Percentiles rank a stretch among this genome's conserved stretches.
phyloP scores from a whole-genome alignment of 2,113 vertebrate genomes.

The Amphilophus citrinellus region DNA sequence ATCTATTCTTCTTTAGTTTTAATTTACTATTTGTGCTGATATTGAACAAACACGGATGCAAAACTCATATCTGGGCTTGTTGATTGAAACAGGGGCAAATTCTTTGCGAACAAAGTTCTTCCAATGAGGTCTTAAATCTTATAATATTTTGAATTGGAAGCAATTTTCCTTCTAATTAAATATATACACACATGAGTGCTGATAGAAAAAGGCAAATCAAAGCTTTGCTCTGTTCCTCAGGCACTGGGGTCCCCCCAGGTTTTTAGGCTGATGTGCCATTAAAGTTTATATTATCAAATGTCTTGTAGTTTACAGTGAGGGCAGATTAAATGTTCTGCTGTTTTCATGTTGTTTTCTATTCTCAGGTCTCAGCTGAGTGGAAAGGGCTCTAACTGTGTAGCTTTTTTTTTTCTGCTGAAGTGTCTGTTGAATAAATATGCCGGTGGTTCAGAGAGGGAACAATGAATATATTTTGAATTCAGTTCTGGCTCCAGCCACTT shows the following conservation, averaged over 20 bases:
- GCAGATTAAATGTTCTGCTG: conserved; percentile 36
- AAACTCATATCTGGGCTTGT: conserved; percentile 28
- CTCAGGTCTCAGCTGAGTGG: conserved; percentile 18
- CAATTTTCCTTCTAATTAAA: conserved; percentile 69
- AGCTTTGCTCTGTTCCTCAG: conserved; percentile 51
- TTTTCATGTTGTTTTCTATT: conserved; percentile 50
- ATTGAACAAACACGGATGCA: conserved; percentile 11
- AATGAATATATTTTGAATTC: conserved; percentile 14
- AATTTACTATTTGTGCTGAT: conserved; percentile 29
- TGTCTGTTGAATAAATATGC: conserved; percentile 28
- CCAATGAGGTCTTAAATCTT: conserved; percentile 26
- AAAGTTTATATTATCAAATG: conserved; percentile 54
- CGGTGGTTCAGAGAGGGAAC: background rate
- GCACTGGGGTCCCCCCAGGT: conserved; percentile 33
- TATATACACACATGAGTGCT: conserved; percentile 51
- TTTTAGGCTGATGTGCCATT: conserved; percentile 44
- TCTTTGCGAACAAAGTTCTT: conserved; percentile 12
- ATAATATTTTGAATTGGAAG: conserved; percentile 55
- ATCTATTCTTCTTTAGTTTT: conserved; percentile 23
- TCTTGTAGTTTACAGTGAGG: conserved; percentile 40
- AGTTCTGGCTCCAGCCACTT: background rate
- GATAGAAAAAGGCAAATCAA: conserved; percentile 50
- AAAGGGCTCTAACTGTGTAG: background rate
- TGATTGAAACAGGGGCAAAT: conserved; percentile 23
- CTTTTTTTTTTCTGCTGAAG: conserved; percentile 6